phyloP scores from a whole-genome alignment of 2,113 vertebrate species.

The Apaloderma vittatum region DNA sequence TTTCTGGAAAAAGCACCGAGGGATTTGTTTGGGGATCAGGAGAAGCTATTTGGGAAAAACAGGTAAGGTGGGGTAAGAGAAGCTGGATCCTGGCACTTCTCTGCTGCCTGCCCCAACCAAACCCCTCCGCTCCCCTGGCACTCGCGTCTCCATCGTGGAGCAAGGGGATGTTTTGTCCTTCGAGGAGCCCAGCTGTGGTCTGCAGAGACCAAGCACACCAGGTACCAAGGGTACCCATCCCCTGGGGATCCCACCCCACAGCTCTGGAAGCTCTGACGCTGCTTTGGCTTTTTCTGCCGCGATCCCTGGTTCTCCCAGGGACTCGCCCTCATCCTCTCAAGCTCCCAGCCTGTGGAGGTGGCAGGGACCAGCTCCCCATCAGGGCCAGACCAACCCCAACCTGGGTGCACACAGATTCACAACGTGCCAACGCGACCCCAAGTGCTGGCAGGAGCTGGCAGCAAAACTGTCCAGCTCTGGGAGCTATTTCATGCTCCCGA shows the following conservation, averaged over 20 bases:
- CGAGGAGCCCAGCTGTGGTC: not conserved
- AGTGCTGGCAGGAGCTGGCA: not conserved
- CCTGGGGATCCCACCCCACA: accelerated
- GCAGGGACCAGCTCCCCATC: not conserved
- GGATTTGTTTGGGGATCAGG: not conserved
- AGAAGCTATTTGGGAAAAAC: not conserved
- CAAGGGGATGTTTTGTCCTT: not conserved
- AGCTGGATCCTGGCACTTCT: not conserved
- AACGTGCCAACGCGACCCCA: accelerated
- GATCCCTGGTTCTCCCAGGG: not conserved
- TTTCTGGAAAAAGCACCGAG: not conserved
- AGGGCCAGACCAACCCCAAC: accelerated
- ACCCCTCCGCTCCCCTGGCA: accelerated
- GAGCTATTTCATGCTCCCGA: not conserved
- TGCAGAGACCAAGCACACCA: not conserved
- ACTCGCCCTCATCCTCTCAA: not conserved
- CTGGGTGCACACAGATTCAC: accelerated
- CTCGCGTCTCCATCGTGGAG: accelerated
- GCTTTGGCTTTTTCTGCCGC: not conserved
- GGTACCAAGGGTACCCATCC: not conserved
- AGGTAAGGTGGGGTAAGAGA: not conserved
- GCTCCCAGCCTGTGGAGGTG: not conserved
- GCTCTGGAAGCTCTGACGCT: not conserved
- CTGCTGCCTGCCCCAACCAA: not conserved
- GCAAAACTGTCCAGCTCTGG: not conserved